Base-by-base conservation (phyloP, 2,888 invertebrate species). In the Hedya salicella region DNA sequence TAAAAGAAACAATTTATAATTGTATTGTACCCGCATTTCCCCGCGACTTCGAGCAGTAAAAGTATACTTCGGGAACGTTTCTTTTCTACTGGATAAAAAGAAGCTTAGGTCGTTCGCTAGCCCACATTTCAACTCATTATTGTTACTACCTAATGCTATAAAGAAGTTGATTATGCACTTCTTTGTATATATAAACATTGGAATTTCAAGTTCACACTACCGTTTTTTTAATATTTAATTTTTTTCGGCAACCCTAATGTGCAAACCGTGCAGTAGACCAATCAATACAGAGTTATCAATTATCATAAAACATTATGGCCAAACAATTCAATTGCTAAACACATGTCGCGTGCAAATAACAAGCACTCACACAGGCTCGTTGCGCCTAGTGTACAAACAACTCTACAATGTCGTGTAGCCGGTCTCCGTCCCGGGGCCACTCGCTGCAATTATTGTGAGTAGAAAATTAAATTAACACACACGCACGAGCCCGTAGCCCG, bases 381-480 rank as follows among this genome's bases (percentile, higher is more conserved):
- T 74, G 69, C 74, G 68, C 75, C 74, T 75, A 72, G 76, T 80
- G 76, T 83, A 85, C 83, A 84, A 87, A 86, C 82, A 87, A 74
- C 76, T 75, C 77, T 83, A 85, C 82, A 85, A 78, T 83, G 85
- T 83, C 85, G 79, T 79, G 80, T 81, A 75, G 74, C 78, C 76
- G 75, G 73, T 79, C 77, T 78, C 78, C 76, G 81, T 78, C 81
- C 79, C 75, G 78, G 74, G 78, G 80, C 79, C 71, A 65, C 59
- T 67, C 69, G 78, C 81, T 83, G 86, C 88, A 90, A 90, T 91
- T 89, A 91, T 82, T 84, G 82, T 87, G 78, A 89, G 86, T 87
- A 86, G 89, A 90, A 91, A 91, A 91, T 91, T 91, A 89, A 91
- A 91, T 91, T 91, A 91, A 89, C 88, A 89, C 88, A 91, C 91